Base-by-base conservation (phyloP, 2,113 vertebrate genomes). In the Psilopogon haemacephalus region DNA sequence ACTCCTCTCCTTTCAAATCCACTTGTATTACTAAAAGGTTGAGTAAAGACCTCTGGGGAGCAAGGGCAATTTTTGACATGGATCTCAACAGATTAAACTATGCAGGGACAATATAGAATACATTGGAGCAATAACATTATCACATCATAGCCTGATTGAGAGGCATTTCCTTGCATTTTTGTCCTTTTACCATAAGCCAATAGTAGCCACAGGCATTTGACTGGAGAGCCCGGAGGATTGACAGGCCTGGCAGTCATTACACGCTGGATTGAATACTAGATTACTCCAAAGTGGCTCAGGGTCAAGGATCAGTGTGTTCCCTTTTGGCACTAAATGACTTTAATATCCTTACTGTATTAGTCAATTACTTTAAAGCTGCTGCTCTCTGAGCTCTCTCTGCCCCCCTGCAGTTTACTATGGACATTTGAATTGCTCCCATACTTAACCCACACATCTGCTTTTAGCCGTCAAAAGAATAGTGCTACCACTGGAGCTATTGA, bases 181-280 rank as follows among this genome's bases (percentile, higher is more conserved):
- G 96, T 98, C 97, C 97, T 97, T 97, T 98, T 97, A 98, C 98
- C 96, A 98, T 97, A 98, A 98, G 97, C 97, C 98, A 98, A 97
- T 98, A 97, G 98, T 98, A 98, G 98, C 98, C 98, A 97, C 97
- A 98, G 98, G 98, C 97, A 98, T 98, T 98, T 98, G 97, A 98
- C 98, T 98, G 97, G 98, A 98, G 98, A 99, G 98, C 98, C 98
- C 70, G 97, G 97, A 99, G 99, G 99, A 99, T 98, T 99, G 99
- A 99, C 99, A 99, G 98, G 98, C 98, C 98, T 97, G 97, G 98
- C 98, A 99, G 99, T 99, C 99, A 99, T 99, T 99, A 99, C 99
- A 99, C 98, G 99, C 99, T 99, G 99, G 98, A 99, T 99, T 99
- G 99, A 99, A 99, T 99, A 98, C 98, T 99, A 99, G 99, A 99